These are phyloP conservation scores for Pseudorhiza aurosa DNA, from an alignment of 30 jellyfish, hydroid and myxozoan species.

Conservation along the genomic window DNA sequence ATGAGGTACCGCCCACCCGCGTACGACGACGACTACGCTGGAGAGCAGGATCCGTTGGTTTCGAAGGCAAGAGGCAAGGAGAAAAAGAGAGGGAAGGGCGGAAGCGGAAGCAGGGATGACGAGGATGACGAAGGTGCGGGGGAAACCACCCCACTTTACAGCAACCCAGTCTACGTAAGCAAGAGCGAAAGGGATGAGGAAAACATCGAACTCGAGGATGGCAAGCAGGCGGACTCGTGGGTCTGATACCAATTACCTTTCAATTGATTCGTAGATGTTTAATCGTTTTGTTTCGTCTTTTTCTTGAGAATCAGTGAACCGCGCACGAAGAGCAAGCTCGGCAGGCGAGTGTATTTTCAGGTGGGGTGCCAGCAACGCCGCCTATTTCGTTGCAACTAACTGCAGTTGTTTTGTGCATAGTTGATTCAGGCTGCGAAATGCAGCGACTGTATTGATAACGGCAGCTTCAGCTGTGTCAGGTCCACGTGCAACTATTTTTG, in stretches of 20 bases:
- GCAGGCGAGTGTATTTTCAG: too few species aligned
- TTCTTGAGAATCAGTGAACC: slow-evolving; percentile 2
- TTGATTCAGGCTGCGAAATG: too few species aligned
- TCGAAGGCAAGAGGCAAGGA: slow-evolving; percentile 54
- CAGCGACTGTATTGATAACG: too few species aligned
- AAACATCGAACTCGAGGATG: slow-evolving; percentile 47
- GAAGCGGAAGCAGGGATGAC: slow-evolving; percentile 31
- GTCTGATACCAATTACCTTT: neutral
- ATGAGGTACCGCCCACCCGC: slow-evolving; percentile 60
- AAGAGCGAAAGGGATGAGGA: slow-evolving; percentile 38
- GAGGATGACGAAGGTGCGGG: slow-evolving; percentile 57
- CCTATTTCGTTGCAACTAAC: too few species aligned
- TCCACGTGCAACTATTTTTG: too few species aligned
- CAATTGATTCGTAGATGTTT: slow-evolving; percentile 36
- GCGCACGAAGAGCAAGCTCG: slow-evolving; percentile 8
- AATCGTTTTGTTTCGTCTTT: slow-evolving; percentile 13
- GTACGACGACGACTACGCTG: slow-evolving; percentile 37
- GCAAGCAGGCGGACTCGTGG: slow-evolving; percentile 69
- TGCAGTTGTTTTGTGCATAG: too few species aligned
- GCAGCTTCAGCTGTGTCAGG: too few species aligned
- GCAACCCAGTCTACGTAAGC: slow-evolving; percentile 48
- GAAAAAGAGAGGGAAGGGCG: slow-evolving; percentile 40
- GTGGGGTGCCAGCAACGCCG: too few species aligned
- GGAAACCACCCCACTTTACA: slow-evolving; percentile 66
- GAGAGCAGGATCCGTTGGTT: slow-evolving; percentile 76